Conservation (phyloP, 2,797 vertebrate species). For the Anguilla pacifica region DNA sequence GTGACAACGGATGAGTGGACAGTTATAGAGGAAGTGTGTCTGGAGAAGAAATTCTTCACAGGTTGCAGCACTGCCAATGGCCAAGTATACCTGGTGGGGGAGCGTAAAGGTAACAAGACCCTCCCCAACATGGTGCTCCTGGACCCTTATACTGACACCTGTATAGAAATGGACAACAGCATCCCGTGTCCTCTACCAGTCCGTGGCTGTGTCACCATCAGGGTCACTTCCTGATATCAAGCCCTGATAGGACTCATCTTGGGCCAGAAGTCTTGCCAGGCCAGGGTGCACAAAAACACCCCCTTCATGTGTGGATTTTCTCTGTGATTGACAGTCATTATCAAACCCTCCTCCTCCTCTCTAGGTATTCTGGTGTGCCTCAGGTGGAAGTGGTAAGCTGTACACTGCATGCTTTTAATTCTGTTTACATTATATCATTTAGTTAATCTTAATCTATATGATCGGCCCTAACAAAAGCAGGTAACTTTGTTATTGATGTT, state of each 20-base stretch:
- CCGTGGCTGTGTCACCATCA: constrained; percentile 75
- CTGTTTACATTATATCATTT: not conserved
- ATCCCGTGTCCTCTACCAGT: constrained; percentile 84
- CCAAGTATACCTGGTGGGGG: constrained; percentile 81
- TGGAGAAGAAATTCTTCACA: constrained; percentile 82
- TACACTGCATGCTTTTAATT: not conserved
- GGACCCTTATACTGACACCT: constrained; percentile 82
- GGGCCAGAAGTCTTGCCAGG: not conserved
- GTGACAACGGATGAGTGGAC: constrained; percentile 85
- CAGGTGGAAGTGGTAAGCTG: not conserved
- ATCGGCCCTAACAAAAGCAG: not conserved
- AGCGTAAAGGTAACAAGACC: constrained; percentile 77
- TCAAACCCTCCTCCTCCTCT: not conserved
- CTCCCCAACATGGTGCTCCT: constrained; percentile 78
- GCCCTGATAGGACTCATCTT: not conserved
- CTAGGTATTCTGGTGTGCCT: not conserved
- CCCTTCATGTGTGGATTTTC: not conserved
- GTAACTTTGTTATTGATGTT: not conserved
- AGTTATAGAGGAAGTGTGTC: constrained; percentile 72
- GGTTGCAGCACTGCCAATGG: constrained; percentile 79
- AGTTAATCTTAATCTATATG: not conserved
- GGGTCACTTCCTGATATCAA: constrained; percentile 27
- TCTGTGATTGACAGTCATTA: not conserved
- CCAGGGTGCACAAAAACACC: not conserved
- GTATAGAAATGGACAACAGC: constrained; percentile 72